Evolutionary conservation across 1,140 invertebrate genomes (phyloP).

Genomic region (Drosophila murphyi): DNA sequence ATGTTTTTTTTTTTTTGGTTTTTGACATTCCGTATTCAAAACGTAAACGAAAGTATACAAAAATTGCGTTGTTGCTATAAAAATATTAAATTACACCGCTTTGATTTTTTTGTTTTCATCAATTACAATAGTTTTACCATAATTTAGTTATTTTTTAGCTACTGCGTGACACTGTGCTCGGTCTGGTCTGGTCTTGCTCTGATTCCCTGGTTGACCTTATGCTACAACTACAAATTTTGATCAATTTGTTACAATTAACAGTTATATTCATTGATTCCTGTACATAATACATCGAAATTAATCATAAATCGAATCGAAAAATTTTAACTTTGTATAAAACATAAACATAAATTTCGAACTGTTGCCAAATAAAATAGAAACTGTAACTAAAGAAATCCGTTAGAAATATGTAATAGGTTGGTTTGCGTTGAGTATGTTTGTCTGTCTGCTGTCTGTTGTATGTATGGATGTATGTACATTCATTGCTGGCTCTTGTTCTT

Average conservation of each 20-base stretch:
- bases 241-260: constrained; percentile 36
- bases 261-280: constrained; percentile 31
- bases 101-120: background rate
- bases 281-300: constrained; percentile 50
- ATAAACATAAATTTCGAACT: constrained; percentile 68
- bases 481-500: constrained; percentile 23
- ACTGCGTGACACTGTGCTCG: constrained; percentile 19
- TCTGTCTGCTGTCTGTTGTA: constrained; percentile 15
- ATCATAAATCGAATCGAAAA: constrained; percentile 25
- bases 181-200: constrained; percentile 2
- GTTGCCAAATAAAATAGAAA: constrained; percentile 47
- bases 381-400: constrained; percentile 60
- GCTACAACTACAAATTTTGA: constrained; percentile 37
- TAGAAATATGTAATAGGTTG: constrained; percentile 58
- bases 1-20: constrained; percentile 27
- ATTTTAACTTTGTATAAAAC: constrained; percentile 44
- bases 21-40: constrained; percentile 34
- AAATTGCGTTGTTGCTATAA: constrained; percentile 60
- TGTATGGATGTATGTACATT: constrained; percentile 11
- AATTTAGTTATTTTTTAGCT: constrained; percentile 62
- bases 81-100: constrained; percentile 62
- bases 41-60: constrained; percentile 64
- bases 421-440: constrained; percentile 69
- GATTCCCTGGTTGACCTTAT: constrained; percentile 26
- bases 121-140: constrained; percentile 64